Base-by-base conservation (phyloP, 2,797 vertebrate species). In the Numenius phaeopus region DNA sequence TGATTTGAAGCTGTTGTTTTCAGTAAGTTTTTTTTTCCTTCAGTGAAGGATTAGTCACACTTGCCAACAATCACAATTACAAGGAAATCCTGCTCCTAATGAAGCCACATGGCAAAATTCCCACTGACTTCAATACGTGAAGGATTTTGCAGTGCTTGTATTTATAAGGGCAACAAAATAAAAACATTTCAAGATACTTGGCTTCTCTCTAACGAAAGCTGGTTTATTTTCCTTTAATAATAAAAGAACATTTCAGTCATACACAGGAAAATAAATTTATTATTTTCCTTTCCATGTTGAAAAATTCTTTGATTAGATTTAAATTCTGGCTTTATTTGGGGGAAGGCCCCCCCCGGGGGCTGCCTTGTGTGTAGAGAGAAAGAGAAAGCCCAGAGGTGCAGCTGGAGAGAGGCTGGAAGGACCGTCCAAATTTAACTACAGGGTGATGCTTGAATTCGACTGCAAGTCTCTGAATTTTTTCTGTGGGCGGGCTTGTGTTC, bases 21-120 rank as follows among this genome's bases (percentile, higher is more conserved):
- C 10, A 2, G 27, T 87, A 77, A 52, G 17, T 26, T 30, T 39
- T 52, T 71, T 58, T 67, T 87, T 14, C 30, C 39, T 46, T 83
- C 29, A 10, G 14, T 79, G 83, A 86, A 91, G 40, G 39, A 72
- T 64, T 58, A 55, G 70, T 87, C 50, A 59, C 39, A 37, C 77
- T 94, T 93, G 86, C 86, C 93, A 95, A 55, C 66, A 88, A 52
- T 73, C 39, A 76, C 52, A 69, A 34, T 83, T 72, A 66, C 29
- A 76, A 89, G 95, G 93, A 97, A 92, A 92, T 95, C 78, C 82
- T 87, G 83, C 39, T 84, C 71, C 66, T 94, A 49, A 14, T 90
- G 93, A 90, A 96, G 59, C 39, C 62, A 30, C 34, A 17, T 82
- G 85, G 77, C 77, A 90, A 24, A 93, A 79, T 59, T 95, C 80